Conservation (phyloP, 2,888 invertebrate genomes). For the Pristionchus arcanus region DNA sequence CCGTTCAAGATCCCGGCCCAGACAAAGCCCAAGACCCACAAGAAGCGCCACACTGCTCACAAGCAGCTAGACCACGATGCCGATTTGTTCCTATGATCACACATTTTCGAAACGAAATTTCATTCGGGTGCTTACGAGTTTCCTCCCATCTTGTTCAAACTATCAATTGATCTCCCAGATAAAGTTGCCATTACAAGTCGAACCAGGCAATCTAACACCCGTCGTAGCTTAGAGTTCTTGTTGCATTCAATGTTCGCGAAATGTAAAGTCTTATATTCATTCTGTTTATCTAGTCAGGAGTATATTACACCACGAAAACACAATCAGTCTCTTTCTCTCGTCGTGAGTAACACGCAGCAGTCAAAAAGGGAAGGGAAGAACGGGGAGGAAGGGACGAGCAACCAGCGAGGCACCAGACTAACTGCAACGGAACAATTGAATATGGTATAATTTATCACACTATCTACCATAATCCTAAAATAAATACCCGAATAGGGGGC, state of each 20-base stretch:
- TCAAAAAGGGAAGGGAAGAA: background rate
- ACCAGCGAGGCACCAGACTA: background rate
- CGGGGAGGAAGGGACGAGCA: background rate
- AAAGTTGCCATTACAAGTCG: background rate
- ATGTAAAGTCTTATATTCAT: background rate
- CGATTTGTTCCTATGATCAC: slow-evolving; percentile 43
- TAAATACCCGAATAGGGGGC: too few species aligned
- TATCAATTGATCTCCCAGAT: slow-evolving; percentile 2
- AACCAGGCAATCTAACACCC: background rate
- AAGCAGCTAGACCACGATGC: slow-evolving; percentile 33
- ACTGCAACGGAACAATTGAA: background rate
- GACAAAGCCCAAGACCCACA: background rate
- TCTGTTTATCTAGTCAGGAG: slow-evolving; percentile 46
- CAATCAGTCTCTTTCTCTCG: slow-evolving; percentile 28
- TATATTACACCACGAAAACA: slow-evolving; percentile 37
- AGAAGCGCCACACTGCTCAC: slow-evolving; percentile 49
- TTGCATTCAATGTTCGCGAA: too few species aligned
- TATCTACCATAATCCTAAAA: too few species aligned
- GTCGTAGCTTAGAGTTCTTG: too few species aligned
- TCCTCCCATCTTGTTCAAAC: background rate
- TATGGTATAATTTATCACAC: too few species aligned
- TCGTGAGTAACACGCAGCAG: slow-evolving; percentile 12
- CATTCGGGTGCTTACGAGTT: slow-evolving; percentile 16
- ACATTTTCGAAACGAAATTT: background rate
- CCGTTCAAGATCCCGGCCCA: slow-evolving; percentile 34